Conservation (phyloP, 2,113 vertebrate genomes). For the Tragelaphus buxtoni region DNA sequence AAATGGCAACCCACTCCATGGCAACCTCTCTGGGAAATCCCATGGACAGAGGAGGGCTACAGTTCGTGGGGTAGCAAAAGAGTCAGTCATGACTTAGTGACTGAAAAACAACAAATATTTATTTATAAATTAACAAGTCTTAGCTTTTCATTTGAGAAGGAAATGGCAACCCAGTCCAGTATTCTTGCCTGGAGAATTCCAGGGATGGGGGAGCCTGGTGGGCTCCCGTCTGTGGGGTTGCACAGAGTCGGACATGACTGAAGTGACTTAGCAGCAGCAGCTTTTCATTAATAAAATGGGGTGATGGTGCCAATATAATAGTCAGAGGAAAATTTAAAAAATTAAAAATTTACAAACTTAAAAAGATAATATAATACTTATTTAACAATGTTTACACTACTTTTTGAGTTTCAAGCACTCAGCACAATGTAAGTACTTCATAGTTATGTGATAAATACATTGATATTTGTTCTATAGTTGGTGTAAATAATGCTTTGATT, state of each 20-base stretch:
- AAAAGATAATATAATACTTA: background rate
- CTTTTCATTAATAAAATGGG: background rate
- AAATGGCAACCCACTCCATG: background rate
- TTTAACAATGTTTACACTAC: background rate
- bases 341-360: background rate
- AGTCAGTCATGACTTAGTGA: background rate
- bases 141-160: background rate
- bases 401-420: background rate
- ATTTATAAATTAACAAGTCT: background rate
- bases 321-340: background rate
- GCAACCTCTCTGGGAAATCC: background rate
- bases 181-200: too few species aligned
- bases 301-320: background rate
- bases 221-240: too few species aligned
- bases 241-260: too few species aligned
- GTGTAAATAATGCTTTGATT: background rate
- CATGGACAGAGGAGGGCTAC: background rate
- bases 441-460: background rate
- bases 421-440: background rate
- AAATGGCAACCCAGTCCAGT: too few species aligned
- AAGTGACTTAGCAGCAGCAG: too few species aligned
- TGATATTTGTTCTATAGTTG: background rate
- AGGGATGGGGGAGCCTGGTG: too few species aligned
- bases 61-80: background rate
- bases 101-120: background rate